Percentiles rank a stretch among this genome's conserved stretches.
These are phyloP conservation scores for Meganola albula DNA, from an alignment of 2,888 invertebrate species.

Conservation along the genomic window DNA sequence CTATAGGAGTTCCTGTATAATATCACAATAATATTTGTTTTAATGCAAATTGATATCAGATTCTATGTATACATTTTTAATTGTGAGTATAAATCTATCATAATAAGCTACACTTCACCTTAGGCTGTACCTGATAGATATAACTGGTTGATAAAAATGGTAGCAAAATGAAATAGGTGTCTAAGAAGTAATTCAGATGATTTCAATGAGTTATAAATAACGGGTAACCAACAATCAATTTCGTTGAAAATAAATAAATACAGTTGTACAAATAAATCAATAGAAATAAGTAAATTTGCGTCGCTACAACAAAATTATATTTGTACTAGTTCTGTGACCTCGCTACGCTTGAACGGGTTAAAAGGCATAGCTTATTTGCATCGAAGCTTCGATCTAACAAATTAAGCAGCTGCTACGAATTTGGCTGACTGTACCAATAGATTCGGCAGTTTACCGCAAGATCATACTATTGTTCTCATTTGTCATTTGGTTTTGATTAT, in stretches of 20 bases:
- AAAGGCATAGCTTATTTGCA: slow-evolving; percentile 55
- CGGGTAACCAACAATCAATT: slow-evolving; percentile 14
- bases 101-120: no score
- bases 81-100: no score
- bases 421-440: slow-evolving; percentile 19
- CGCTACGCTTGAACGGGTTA: slow-evolving; percentile 64
- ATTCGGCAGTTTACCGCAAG: slow-evolving; percentile 26
- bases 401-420: slow-evolving; percentile 35
- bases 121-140: no score
- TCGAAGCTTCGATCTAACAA: slow-evolving; percentile 40
- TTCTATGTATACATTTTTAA: no score
- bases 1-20: no score
- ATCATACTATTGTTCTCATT: slow-evolving; percentile 28
- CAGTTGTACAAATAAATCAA: slow-evolving; percentile 25
- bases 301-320: slow-evolving; percentile 44
- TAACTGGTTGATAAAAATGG: no score
- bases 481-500: slow-evolving; percentile 15
- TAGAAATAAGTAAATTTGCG: slow-evolving; percentile 33
- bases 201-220: no score
- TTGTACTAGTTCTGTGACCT: slow-evolving; percentile 72
- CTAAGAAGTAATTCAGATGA: no score
- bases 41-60: no score
- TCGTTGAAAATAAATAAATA: slow-evolving; percentile 16
- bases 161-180: no score
- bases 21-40: no score